Base-by-base conservation (phyloP, 2,797 vertebrate genomes). In the Molothrus aeneus region DNA sequence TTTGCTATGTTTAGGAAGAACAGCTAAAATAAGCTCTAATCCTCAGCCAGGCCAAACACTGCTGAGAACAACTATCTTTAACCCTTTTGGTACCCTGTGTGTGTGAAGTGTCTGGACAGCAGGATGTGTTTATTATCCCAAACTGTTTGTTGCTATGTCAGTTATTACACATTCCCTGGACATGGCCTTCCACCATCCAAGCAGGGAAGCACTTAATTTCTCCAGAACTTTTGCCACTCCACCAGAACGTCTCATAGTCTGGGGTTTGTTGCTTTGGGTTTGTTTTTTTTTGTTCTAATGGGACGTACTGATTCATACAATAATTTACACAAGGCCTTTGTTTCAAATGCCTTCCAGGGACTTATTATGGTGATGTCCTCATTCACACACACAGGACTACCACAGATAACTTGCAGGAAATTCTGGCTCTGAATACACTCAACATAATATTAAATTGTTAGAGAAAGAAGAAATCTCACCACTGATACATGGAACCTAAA, bases 11-110 rank as follows among this genome's bases (percentile, higher is more conserved):
- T 97, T 96, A 95, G 90, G 95, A 93, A 90, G 90, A 96, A 74
- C 95, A 92, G 94, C 96, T 97, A 96, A 96, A 97, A 96, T 95
- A 96, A 95, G 92, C 93, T 95, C 86, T 96, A 94, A 96, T 91
- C 90, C 92, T 91, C 88, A 95, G 88, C 88, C 92, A 87, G 88
- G 86, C 83, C 93, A 94, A 94, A 95, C 57, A 90, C 74, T 91
- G 90, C 64, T 29, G 69, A 87, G 83, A 96, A 87, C 68, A 94
- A 43, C 91, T 75, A 15, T 48, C 48, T 82, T 96, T 97, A 97
- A 97, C 95, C 83, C 86, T 95, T 95, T 18, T 17, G n/a, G 36
- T 65, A 29, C 31, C 43, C 38, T 7, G 17, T 8, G 53, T 48
- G 24, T 45, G 42, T 48, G 48, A 65, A 69, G 56, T 3, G 17